phyloP scores from a whole-genome alignment of 2,113 vertebrate species.

The Tursiops truncatus region DNA sequence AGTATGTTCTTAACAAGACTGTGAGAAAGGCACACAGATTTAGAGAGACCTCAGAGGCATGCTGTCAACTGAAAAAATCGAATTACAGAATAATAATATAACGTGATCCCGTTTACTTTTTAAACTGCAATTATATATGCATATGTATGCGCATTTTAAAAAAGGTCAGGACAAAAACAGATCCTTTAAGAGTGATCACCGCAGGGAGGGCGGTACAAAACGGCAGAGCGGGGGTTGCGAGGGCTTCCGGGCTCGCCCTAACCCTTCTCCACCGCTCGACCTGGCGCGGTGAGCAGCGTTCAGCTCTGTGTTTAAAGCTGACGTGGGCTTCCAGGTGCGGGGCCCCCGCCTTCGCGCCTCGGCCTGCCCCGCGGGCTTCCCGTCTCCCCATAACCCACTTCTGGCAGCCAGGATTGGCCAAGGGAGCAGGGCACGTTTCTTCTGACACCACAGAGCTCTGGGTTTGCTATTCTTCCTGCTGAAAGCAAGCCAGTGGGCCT shows the following conservation, averaged over 20 bases:
- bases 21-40: background rate
- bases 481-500: background rate
- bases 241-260: background rate
- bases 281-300: rapidly evolving
- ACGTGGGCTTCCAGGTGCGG: rapidly evolving
- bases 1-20: background rate
- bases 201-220: background rate
- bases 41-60: background rate
- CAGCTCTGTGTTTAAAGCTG: background rate
- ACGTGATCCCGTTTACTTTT: background rate
- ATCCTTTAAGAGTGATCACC: background rate
- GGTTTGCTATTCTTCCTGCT: background rate
- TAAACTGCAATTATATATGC: conserved; percentile 19
- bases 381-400: background rate
- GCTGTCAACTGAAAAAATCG: background rate
- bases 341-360: rapidly evolving
- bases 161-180: conserved; percentile 55
- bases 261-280: background rate
- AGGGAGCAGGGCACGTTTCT: background rate
- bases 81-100: background rate
- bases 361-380: background rate
- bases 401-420: background rate
- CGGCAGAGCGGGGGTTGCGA: background rate
- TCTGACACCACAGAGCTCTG: background rate
- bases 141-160: background rate